Evolutionary conservation across 2,113 vertebrate genomes (phyloP).

Genomic region (Gobius niger): DNA sequence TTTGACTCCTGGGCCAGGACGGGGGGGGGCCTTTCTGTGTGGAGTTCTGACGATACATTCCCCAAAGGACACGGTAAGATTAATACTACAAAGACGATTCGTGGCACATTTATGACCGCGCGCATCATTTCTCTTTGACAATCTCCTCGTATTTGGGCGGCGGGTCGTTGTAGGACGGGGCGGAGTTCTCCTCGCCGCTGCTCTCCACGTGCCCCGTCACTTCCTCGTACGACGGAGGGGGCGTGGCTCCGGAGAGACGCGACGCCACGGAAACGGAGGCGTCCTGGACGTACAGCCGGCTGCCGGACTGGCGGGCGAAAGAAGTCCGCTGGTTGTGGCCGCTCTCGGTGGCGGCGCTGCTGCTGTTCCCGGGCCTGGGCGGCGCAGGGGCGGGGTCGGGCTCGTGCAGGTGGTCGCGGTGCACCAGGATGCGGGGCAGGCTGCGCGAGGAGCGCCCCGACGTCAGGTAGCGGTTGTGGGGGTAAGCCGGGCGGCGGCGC

Average conservation of each 20-base stretch:
- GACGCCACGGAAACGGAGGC: conserved; percentile 76
- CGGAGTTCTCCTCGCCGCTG: conserved; percentile 79
- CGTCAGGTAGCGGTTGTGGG: conserved; percentile 84
- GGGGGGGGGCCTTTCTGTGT: too few species aligned
- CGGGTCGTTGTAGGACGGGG: conserved; percentile 83
- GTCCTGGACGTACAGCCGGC: conserved; percentile 80
- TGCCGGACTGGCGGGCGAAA: conserved; percentile 53
- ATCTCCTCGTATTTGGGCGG: conserved; percentile 92
- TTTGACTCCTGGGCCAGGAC: too few species aligned
- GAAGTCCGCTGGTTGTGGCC: conserved; percentile 32
- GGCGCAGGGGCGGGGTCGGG: conserved; percentile 2
- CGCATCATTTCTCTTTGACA: conserved; percentile 69
- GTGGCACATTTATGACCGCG: too few species aligned
- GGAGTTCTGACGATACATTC: too few species aligned
- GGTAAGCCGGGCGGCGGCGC: conserved; percentile 83
- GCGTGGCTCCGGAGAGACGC: conserved; percentile 84
- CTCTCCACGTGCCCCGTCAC: conserved; percentile 85
- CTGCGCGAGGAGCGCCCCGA: conserved; percentile 81
- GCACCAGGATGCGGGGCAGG: conserved; percentile 85
- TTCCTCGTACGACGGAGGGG: conserved; percentile 88
- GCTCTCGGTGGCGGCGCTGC: not conserved
- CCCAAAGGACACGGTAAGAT: too few species aligned
- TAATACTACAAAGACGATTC: too few species aligned
- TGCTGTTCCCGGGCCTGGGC: not conserved
- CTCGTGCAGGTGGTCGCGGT: conserved; percentile 72